Evolutionary conservation across 2,797 vertebrate species (phyloP).

Genomic region (Xiphophorus birchmanni): DNA sequence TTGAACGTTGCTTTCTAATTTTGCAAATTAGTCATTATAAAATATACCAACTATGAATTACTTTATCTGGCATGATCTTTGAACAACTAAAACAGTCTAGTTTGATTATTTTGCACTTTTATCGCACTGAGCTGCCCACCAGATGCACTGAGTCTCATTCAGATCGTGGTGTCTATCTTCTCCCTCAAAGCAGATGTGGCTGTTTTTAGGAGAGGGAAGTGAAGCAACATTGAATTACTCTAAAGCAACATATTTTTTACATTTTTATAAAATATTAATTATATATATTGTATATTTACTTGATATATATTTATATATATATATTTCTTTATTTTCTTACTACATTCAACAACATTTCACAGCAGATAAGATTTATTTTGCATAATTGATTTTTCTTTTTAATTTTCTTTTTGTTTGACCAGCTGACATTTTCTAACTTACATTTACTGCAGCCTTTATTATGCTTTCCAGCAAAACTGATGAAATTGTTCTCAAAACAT

Average conservation of each 20-base stretch:
- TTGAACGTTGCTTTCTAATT: not conserved
- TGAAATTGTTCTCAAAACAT: not conserved
- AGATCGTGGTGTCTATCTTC: not conserved
- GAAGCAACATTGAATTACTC: not conserved
- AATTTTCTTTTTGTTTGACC: not conserved
- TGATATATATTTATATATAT: too few relatives aligned
- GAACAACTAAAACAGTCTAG: not conserved
- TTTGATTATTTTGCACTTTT: not conserved
- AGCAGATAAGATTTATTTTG: not conserved
- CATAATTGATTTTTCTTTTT: not conserved
- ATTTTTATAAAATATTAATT: too few relatives aligned
- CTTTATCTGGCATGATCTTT: not conserved
- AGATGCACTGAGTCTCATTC: not conserved
- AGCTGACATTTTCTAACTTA: not conserved
- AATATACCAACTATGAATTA: not conserved
- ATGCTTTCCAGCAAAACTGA: not conserved
- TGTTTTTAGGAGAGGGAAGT: not conserved
- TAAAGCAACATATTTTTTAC: not conserved
- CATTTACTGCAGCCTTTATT: not conserved
- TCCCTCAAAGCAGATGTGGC: not conserved
- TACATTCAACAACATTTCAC: not conserved
- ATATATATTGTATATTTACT: too few relatives aligned
- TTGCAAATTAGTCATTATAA: not conserved
- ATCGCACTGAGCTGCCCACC: not conserved
- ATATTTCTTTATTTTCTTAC: not conserved